phyloP scores from a whole-genome alignment of 2,888 invertebrate species.

The Chymomyza fuscimana region DNA sequence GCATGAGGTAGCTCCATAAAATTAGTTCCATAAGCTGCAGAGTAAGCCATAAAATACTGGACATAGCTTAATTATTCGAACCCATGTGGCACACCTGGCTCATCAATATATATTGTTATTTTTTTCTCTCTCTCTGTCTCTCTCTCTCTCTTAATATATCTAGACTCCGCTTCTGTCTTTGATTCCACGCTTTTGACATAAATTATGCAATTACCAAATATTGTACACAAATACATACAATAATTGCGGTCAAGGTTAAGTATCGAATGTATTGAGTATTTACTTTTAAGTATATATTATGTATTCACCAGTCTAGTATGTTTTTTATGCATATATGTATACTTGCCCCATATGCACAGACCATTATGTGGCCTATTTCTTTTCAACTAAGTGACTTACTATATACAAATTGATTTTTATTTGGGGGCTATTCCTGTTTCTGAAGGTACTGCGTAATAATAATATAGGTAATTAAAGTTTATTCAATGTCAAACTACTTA shows the following conservation, averaged over 20 bases:
- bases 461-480: neutral
- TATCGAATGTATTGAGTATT: neutral
- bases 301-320: too few species aligned
- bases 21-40: neutral
- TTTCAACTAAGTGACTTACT: too few species aligned
- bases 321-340: too few species aligned
- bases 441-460: too few species aligned
- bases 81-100: constrained; percentile 27
- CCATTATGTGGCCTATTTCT: too few species aligned
- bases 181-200: constrained; percentile 35
- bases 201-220: constrained; percentile 66
- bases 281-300: too few species aligned
- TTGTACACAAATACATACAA: neutral
- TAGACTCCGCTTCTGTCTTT: neutral
- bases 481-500: constrained; percentile 1
- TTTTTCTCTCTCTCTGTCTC: neutral
- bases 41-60: too few species aligned
- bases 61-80: constrained; percentile 44
- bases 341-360: too few species aligned
- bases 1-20: neutral
- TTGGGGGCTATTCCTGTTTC: too few species aligned
- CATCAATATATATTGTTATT: constrained; percentile 45
- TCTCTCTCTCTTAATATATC: neutral
- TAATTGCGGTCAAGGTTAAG: constrained; percentile 33
- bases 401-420: too few species aligned